Conservation (phyloP, 2,888 invertebrate species). For the Chydorus sphaericus region DNA sequence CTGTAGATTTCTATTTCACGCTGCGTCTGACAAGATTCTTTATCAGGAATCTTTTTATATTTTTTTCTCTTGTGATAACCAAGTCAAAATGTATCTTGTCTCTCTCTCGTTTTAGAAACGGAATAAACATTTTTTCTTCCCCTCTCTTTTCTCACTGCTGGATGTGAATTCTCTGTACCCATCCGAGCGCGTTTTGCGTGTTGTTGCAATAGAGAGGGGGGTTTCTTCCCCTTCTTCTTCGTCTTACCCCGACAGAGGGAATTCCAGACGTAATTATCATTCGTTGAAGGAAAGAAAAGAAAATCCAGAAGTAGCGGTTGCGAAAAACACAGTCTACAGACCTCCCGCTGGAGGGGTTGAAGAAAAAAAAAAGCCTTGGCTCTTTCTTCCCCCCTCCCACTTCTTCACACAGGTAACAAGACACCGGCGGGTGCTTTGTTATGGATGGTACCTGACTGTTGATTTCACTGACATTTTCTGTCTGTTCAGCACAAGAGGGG, state of each 20-base stretch:
- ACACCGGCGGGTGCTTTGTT: not conserved
- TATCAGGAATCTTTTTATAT: not conserved
- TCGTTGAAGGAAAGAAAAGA: not conserved
- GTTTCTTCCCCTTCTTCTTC: not conserved
- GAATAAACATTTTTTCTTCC: not conserved
- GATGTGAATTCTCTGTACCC: not conserved
- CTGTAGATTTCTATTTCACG: no score
- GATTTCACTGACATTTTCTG: not conserved
- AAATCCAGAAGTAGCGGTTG: not conserved
- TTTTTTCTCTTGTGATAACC: not conserved
- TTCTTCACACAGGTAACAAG: not conserved
- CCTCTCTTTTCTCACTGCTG: not conserved
- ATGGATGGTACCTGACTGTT: not conserved
- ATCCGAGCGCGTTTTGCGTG: not conserved
- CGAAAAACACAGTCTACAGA: not conserved
- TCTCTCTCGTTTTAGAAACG: not conserved
- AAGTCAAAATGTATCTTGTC: not conserved
- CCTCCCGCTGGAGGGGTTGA: not conserved
- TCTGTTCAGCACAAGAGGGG: not conserved
- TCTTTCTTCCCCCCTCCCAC: not conserved
- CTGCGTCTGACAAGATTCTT: no score
- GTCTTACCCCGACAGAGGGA: not conserved
- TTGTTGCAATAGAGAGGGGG: not conserved
- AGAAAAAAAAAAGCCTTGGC: not conserved
- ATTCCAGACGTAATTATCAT: constrained; percentile 5